Conservation (phyloP, 2,888 invertebrate species). For the Chironomus tentans region DNA sequence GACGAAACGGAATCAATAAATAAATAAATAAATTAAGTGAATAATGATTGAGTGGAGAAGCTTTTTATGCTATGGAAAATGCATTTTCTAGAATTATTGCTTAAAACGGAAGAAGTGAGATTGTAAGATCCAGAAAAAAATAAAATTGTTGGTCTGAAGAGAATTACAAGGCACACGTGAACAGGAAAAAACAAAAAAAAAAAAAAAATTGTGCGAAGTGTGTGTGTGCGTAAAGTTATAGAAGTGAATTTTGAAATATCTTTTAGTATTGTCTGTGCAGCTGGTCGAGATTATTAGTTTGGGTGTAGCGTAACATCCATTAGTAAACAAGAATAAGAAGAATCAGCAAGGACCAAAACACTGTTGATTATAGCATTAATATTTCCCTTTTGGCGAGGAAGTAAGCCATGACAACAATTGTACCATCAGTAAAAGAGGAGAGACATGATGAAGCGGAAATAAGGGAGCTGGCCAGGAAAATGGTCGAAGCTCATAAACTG, state of each 20-base stretch:
- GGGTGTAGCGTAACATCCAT: not conserved
- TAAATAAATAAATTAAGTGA: not conserved
- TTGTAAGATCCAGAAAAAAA: not conserved
- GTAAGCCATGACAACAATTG: conserved; percentile 23
- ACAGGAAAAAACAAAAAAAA: not conserved
- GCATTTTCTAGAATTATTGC: too few species aligned
- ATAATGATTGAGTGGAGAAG: not conserved
- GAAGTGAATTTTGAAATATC: too few species aligned
- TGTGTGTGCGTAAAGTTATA: too few species aligned
- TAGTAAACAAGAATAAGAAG: not conserved
- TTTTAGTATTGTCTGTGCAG: too few species aligned
- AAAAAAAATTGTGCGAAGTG: not conserved
- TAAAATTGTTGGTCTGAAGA: not conserved
- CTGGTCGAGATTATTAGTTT: not conserved
- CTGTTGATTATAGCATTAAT: not conserved
- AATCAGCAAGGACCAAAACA: not conserved
- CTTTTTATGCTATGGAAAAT: not conserved
- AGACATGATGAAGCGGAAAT: conserved; percentile 74
- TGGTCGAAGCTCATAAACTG: conserved; percentile 74
- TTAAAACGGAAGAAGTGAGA: not conserved
- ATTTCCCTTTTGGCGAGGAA: not conserved
- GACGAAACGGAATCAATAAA: not conserved
- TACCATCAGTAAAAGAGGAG: conserved; percentile 37
- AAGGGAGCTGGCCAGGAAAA: conserved; percentile 73
- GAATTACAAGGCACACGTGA: not conserved